phyloP scores from a whole-genome alignment of 2,888 invertebrate genomes.

The Calliphora vomitoria region DNA sequence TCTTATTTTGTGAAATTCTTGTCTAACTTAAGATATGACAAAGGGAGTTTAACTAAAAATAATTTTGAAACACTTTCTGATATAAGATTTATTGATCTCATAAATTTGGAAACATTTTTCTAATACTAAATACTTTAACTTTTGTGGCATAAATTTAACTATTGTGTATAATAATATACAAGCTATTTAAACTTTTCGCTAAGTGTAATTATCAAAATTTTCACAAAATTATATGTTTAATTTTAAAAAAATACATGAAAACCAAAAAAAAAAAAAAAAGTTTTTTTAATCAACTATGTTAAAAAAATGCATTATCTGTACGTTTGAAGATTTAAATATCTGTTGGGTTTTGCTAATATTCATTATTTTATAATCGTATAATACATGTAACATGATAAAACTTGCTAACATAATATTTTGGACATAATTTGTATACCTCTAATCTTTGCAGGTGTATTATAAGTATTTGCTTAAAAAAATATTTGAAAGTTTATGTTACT shows the following conservation, averaged over 20 bases:
- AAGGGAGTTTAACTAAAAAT: neutral
- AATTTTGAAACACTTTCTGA: slow-evolving; percentile 7
- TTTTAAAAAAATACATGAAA: neutral
- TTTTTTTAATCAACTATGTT: slow-evolving; percentile 4
- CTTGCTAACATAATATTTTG: slow-evolving; percentile 56
- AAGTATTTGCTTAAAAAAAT: slow-evolving; percentile 36
- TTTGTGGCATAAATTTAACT: slow-evolving; percentile 34
- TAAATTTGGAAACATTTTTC: slow-evolving; percentile 31
- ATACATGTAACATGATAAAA: slow-evolving; percentile 49
- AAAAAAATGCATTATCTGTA: slow-evolving; percentile 64
- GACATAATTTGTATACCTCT: slow-evolving; percentile 43
- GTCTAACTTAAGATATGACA: neutral
- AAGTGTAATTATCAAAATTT: slow-evolving; percentile 17
- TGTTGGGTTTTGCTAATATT: slow-evolving; percentile 36
- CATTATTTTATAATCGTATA: slow-evolving; percentile 31
- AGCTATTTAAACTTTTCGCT: slow-evolving; percentile 11
- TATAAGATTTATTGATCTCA: neutral
- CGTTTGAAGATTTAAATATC: slow-evolving; percentile 23
- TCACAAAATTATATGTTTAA: neutral
- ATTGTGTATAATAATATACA: slow-evolving; percentile 17
- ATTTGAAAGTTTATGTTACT: slow-evolving; percentile 25
- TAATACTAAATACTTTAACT: slow-evolving; percentile 7
- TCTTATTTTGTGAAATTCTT: neutral
- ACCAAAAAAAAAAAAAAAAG: neutral
- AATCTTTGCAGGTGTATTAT: slow-evolving; percentile 41